Base-by-base conservation (phyloP, 2,888 invertebrate species). In the Drosophila meridiana region DNA sequence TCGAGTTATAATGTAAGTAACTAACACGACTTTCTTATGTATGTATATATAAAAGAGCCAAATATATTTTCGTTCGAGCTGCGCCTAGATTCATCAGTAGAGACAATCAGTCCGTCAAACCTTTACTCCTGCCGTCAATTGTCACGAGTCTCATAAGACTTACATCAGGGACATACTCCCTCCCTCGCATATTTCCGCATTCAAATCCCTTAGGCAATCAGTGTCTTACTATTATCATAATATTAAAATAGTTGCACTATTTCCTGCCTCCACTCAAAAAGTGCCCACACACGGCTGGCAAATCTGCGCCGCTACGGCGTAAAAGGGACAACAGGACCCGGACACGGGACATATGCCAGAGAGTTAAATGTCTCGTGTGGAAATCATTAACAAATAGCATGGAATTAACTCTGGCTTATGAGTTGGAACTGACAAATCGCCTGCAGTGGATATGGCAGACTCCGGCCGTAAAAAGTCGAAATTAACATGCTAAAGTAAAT, bases 391-490 rank as follows among this genome's bases (percentile, higher is more conserved):
- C 88, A 92, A 92, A 92, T 92, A 90, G 87, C 80, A 76, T 72
- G 76, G 87, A 90, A 92, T 92, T 91, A 92, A 92, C 85, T 86
- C 79, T 91, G 91, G 89, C 91, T 90, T 91, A 92, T 92, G 92
- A 91, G 85, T 89, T 91, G 91, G 90, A 91, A 90, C 91, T 89
- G 84, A 83, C 87, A 86, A 84, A 85, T 85, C 83, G 87, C 58
- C 90, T 86, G 82, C 83, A 47, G 43, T 8, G 36, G 62, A 61
- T 58, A 61, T 60, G 50, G 34, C 28, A 47, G 55, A 48, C 40
- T 45, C 26, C 52, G 78, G 62, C 78, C 78, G 52, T 78, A 78
- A 76, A 74, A 81, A 76, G 65, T 68, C 70, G 36, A 82, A 86
- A 87, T 87, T 87, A 86, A 88, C 87, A 87, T 87, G 82, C 80